phyloP scores from a whole-genome alignment of 1,140 invertebrate species.

The Chironomus tepperi region DNA sequence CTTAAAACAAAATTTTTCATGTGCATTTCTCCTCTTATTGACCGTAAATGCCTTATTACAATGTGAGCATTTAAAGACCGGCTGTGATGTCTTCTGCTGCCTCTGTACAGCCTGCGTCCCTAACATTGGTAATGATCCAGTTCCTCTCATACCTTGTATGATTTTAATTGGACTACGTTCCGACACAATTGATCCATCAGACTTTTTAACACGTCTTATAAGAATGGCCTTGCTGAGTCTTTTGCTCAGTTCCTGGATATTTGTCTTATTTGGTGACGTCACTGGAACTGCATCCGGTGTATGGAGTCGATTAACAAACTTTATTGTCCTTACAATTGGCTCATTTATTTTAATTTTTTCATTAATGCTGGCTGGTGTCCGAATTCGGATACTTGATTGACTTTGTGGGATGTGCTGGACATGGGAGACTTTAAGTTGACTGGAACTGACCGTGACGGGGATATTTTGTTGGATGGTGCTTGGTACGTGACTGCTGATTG shows the following conservation, averaged over 20 bases:
- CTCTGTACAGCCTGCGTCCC: not conserved
- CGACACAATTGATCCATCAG: not conserved
- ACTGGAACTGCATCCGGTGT: not conserved
- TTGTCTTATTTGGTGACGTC: not conserved
- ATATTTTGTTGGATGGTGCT: not conserved
- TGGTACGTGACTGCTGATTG: not conserved
- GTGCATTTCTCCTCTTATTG: not conserved
- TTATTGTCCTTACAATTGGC: not conserved
- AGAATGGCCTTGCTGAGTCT: not conserved
- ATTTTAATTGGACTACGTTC: not conserved
- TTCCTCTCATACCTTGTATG: not conserved
- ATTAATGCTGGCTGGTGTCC: not conserved
- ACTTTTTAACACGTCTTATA: not conserved
- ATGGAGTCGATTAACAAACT: not conserved
- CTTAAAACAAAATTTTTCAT: not conserved
- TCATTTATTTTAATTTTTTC: not conserved
- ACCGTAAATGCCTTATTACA: not conserved
- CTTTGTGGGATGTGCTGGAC: not conserved
- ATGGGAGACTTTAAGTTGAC: not conserved
- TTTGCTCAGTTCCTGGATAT: not conserved
- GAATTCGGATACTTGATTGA: not conserved
- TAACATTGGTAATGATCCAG: not conserved
- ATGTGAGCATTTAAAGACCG: not conserved
- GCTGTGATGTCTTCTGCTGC: not conserved
- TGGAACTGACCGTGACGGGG: not conserved